Evolutionary conservation across 2,113 vertebrate genomes (phyloP).

Genomic region (Ariopsis seemanni): DNA sequence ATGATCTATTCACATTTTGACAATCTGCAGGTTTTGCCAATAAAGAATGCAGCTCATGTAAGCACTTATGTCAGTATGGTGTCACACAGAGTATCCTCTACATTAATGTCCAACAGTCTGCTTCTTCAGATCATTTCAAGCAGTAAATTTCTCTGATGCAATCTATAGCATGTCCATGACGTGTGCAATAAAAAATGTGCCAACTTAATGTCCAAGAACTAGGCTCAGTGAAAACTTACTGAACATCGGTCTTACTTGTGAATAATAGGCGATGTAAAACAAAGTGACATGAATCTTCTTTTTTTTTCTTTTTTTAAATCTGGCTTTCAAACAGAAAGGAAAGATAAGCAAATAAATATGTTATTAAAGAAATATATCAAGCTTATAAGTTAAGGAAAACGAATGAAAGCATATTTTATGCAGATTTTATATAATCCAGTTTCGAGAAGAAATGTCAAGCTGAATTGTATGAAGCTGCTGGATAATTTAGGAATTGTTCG

Average conservation of each 20-base stretch:
- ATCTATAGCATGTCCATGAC: not conserved
- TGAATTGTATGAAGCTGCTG: not conserved
- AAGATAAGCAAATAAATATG: not conserved
- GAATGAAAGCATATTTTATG: not conserved
- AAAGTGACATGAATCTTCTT: not conserved
- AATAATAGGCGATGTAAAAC: not conserved
- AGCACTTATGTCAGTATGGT: slow-evolving; percentile 26
- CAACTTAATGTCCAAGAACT: not conserved
- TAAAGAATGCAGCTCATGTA: slow-evolving; percentile 29
- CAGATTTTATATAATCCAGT: not conserved
- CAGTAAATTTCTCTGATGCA: not conserved
- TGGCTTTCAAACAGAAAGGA: not conserved
- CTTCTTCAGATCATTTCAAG: not conserved
- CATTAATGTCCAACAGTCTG: not conserved
- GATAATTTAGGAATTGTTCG: not conserved
- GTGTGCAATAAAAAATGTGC: not conserved
- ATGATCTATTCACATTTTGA: slow-evolving; percentile 20
- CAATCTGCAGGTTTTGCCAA: slow-evolving; percentile 33
- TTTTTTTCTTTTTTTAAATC: not conserved
- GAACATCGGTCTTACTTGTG: not conserved
- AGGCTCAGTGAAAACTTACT: not conserved
- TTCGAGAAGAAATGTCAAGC: not conserved
- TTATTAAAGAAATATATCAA: not conserved
- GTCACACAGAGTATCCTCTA: slow-evolving; percentile 7
- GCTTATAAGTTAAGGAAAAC: not conserved